A percentile compares a stretch with the other conserved stretches of the same genome.
Evolutionary conservation across 1,140 invertebrate genomes (phyloP).

Genomic region (Leguminivora glycinivorella): DNA sequence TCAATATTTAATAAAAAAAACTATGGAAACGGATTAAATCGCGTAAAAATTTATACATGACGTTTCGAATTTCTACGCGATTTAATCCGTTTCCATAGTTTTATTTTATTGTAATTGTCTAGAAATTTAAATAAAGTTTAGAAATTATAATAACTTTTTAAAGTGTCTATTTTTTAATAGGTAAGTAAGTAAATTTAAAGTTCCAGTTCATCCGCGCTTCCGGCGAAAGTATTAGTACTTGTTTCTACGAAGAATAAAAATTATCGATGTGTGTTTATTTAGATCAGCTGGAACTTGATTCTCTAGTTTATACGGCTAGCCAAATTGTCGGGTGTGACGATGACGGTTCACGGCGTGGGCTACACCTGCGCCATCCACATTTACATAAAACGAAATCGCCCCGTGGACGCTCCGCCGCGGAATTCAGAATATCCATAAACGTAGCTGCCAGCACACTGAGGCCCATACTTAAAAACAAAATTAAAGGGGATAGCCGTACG

Average conservation of each 20-base stretch:
- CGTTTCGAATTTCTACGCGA: no score
- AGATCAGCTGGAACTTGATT: not conserved
- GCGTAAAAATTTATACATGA: no score
- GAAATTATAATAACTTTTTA: no score
- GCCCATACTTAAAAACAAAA: conserved; percentile 79
- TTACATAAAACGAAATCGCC: conserved; percentile 73
- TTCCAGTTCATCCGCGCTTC: no score
- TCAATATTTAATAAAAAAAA: no score
- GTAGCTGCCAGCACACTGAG: conserved; percentile 74
- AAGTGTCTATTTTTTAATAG: no score
- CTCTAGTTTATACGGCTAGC: conserved; percentile 8
- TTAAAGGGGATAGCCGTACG: conserved; percentile 78
- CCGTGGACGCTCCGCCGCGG: conserved; percentile 65
- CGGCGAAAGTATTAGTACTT: no score
- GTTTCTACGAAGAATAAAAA: not conserved
- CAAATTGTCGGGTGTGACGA: conserved; percentile 52
- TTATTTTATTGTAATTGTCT: no score
- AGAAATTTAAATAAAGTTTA: no score
- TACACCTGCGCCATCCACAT: conserved; percentile 64
- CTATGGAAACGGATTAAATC: no score
- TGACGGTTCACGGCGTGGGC: conserved; percentile 49
- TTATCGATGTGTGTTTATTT: not conserved
- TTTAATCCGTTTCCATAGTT: no score
- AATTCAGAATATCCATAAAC: conserved; percentile 77
- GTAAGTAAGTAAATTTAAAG: no score